Percentiles rank a stretch among this genome's conserved stretches.
These are phyloP conservation scores for Frankliniella fusca DNA, from an alignment of 2,888 invertebrate species.

Conservation along the genomic window DNA sequence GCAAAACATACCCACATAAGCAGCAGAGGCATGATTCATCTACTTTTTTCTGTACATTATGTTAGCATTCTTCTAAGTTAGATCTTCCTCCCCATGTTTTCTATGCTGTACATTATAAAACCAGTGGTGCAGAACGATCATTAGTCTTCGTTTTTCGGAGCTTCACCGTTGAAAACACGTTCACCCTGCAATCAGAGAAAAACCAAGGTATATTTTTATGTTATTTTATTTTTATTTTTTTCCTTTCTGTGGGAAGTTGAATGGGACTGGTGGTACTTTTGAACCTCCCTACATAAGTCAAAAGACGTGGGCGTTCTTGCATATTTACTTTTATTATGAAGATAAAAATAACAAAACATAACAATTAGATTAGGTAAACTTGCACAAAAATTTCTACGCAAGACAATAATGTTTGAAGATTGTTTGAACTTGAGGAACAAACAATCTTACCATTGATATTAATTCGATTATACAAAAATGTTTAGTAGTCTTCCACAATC, in stretches of 20 bases:
- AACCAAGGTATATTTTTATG: constrained; percentile 35
- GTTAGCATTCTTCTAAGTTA: neutral
- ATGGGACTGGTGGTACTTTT: neutral
- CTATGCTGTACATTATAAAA: constrained; percentile 48
- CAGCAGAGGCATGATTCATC: neutral
- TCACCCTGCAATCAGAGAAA: constrained; percentile 62
- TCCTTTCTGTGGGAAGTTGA: neutral
- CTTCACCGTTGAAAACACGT: constrained; percentile 84
- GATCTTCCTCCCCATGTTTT: constrained; percentile 22
- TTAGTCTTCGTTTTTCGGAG: constrained; percentile 81
- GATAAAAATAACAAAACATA: neutral
- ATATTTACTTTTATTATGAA: neutral
- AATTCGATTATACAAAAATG: neutral
- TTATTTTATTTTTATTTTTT: neutral
- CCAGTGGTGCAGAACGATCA: constrained; percentile 73
- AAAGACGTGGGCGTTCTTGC: neutral
- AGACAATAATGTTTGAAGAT: neutral
- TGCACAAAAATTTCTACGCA: neutral
- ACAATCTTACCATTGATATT: neutral
- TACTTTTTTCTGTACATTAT: neutral
- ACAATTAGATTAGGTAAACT: neutral
- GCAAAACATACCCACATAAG: neutral
- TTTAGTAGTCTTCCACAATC: neutral
- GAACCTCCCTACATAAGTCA: neutral
- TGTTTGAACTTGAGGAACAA: neutral